Conservation (phyloP, 2,113 vertebrate species). For the Phaethon lepturus region DNA sequence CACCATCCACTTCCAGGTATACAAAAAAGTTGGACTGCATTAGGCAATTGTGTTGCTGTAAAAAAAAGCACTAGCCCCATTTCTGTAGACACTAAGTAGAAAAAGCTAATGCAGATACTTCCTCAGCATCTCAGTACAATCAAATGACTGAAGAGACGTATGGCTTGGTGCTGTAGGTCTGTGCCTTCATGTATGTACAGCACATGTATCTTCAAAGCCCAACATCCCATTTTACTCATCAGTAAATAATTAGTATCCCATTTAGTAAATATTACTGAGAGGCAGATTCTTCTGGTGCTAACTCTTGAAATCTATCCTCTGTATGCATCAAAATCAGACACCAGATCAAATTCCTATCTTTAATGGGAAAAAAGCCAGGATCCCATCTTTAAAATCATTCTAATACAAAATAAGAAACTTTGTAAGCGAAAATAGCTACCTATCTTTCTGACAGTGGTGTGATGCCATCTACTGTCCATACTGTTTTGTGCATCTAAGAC, state of each 20-base stretch:
- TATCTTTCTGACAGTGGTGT: background rate
- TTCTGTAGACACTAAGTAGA: background rate
- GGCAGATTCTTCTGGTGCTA: background rate
- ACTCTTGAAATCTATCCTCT: background rate
- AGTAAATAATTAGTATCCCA: too few relatives aligned
- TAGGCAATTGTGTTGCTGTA: background rate
- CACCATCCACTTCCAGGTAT: background rate
- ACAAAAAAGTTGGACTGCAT: background rate
- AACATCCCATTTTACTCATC: background rate
- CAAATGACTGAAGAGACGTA: background rate
- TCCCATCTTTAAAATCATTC: background rate
- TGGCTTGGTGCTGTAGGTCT: background rate
- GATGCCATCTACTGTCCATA: conserved; percentile 51
- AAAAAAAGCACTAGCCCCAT: background rate
- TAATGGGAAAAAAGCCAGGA: background rate
- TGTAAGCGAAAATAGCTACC: background rate
- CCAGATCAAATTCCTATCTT: background rate
- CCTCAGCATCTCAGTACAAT: background rate
- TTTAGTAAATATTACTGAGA: background rate
- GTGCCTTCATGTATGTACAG: background rate
- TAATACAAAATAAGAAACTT: background rate
- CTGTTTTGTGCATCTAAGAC: background rate
- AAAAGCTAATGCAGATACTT: background rate
- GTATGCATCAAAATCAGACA: background rate
- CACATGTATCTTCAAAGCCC: background rate